Conservation (phyloP, 2,888 invertebrate species). For the Agrochola lota region DNA sequence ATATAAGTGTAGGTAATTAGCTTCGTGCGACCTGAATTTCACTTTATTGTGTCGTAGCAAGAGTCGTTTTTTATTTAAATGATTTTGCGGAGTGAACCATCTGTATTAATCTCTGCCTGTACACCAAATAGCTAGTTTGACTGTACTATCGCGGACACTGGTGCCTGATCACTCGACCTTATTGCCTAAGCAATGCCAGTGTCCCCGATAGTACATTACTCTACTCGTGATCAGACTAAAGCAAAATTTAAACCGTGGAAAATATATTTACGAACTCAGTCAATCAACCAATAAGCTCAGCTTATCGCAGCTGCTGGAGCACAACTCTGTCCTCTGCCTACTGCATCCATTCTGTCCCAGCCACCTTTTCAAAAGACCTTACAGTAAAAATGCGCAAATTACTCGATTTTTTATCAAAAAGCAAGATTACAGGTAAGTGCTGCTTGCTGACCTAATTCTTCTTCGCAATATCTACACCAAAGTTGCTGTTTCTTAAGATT, state of each 20-base stretch:
- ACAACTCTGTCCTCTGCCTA: too few relatives aligned
- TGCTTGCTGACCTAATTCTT: conserved; percentile 27
- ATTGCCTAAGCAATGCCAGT: too few relatives aligned
- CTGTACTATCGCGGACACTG: too few relatives aligned
- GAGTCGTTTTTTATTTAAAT: too few relatives aligned
- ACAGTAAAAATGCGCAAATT: not conserved
- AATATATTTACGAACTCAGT: not conserved
- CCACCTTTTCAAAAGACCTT: not conserved
- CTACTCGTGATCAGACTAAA: not conserved
- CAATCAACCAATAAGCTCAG: not conserved
- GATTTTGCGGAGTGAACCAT: too few relatives aligned
- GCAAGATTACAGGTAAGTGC: not conserved
- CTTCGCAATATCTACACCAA: not conserved
- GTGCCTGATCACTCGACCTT: too few relatives aligned
- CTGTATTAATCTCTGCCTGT: too few relatives aligned
- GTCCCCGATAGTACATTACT: too few relatives aligned
- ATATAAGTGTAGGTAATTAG: too few relatives aligned
- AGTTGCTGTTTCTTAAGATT: conserved; percentile 11
- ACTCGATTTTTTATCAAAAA: not conserved
- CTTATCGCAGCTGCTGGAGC: not conserved
- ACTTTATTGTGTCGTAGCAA: too few relatives aligned
- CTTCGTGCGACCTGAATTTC: too few relatives aligned
- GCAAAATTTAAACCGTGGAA: not conserved
- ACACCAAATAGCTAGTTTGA: not conserved
- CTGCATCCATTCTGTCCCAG: not conserved